A percentile compares a stretch with the other conserved stretches of the same genome.
Conservation (phyloP, 2,888 invertebrate species). For the Caradrina clavipalpis region DNA sequence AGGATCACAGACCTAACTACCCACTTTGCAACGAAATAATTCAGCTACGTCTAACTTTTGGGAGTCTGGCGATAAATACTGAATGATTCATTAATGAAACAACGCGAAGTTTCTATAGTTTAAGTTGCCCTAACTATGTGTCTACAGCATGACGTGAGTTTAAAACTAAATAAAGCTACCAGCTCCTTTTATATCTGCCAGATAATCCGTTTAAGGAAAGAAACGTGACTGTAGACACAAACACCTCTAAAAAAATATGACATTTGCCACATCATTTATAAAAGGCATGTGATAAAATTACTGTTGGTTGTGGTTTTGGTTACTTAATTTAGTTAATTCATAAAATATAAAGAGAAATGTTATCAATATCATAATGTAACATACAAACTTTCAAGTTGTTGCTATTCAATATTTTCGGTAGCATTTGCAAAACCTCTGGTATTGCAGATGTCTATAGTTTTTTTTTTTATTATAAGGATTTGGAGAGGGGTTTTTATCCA, state of each 20-base stretch:
- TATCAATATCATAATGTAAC: too few relatives aligned
- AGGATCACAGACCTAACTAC: not conserved
- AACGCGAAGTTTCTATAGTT: constrained; percentile 6
- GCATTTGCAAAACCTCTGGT: too few relatives aligned
- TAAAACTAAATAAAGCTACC: not conserved
- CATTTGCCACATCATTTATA: not conserved
- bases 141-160: not conserved
- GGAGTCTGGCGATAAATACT: constrained; percentile 35
- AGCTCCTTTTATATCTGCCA: constrained; percentile 7
- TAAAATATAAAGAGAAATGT: not conserved
- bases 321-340: not conserved
- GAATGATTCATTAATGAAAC: constrained; percentile 26
- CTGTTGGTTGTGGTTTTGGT: not conserved
- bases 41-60: constrained; percentile 8
- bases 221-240: constrained; percentile 18
- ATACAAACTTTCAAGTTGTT: too few relatives aligned
- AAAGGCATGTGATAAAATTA: not conserved
- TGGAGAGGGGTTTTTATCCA: too few relatives aligned
- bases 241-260: not conserved
- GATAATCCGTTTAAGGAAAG: constrained; percentile 23
- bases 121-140: not conserved
- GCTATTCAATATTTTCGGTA: too few relatives aligned
- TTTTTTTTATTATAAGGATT: too few relatives aligned
- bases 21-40: constrained; percentile 24
- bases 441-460: too few relatives aligned